Evolutionary conservation across 1,140 invertebrate species (phyloP).

Genomic region (Magallana angulata): DNA sequence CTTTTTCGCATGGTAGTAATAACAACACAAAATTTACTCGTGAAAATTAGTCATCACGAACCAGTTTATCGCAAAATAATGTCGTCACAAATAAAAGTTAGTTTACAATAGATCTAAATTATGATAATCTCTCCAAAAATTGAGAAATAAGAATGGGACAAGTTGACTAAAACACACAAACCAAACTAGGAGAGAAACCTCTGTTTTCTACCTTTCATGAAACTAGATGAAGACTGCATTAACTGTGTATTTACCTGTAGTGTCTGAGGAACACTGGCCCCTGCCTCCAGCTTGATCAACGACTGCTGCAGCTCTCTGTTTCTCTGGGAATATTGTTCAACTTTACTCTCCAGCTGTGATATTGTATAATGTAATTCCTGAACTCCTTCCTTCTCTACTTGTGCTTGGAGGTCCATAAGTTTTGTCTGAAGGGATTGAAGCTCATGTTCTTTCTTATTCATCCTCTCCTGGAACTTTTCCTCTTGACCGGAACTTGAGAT

Average conservation of each 20-base stretch:
- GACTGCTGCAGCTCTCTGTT: background rate
- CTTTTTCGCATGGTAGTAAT: no score
- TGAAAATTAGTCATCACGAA: no score
- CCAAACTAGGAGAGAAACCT: no score
- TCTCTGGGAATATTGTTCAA: background rate
- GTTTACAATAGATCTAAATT: no score
- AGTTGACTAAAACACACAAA: no score
- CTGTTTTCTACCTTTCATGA: no score
- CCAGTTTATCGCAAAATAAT: no score
- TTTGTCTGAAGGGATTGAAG: background rate
- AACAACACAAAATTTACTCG: no score
- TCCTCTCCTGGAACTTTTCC: background rate
- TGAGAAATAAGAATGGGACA: no score
- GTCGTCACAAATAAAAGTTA: no score
- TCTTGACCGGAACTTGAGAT: background rate
- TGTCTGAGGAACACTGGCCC: background rate
- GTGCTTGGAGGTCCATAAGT: background rate
- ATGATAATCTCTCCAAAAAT: no score
- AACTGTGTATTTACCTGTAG: background rate
- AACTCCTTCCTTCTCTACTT: background rate
- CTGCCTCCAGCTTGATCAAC: background rate
- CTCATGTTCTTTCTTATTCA: background rate
- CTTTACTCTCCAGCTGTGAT: background rate
- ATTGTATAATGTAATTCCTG: background rate
- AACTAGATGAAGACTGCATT: no score